These are phyloP conservation scores for Teleogryllus oceanicus DNA, from an alignment of 2,888 invertebrate species.

Conservation along the genomic window DNA sequence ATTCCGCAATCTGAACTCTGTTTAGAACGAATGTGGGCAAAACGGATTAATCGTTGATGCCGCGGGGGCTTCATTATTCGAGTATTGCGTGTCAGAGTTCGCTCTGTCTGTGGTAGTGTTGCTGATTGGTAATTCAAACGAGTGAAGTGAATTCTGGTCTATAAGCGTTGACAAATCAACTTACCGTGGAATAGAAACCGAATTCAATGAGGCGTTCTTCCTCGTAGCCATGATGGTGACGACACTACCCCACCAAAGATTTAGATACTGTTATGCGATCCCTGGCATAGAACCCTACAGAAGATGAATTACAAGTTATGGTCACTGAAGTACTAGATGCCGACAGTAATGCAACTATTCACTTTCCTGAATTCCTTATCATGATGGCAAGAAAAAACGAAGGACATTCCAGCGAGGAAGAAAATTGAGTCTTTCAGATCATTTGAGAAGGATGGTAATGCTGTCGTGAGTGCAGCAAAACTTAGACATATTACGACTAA, in stretches of 20 bases:
- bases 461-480: conserved; percentile 57
- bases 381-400: conserved; percentile 62
- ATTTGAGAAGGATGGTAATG: conserved; percentile 60
- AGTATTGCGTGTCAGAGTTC: conserved; percentile 37
- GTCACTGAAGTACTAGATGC: conserved; percentile 58
- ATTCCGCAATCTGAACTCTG: conserved; percentile 45
- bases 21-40: conserved; percentile 35
- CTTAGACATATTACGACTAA: conserved; percentile 60
- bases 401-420: conserved; percentile 57
- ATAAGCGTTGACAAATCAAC: conserved; percentile 12
- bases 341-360: conserved; percentile 55
- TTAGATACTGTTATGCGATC: conserved; percentile 57
- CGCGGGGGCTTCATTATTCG: conserved; percentile 35
- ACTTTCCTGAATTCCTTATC: conserved; percentile 61
- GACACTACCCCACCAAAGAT: conserved; percentile 58
- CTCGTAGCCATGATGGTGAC: conserved; percentile 60
- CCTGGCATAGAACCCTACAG: conserved; percentile 58
- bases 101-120: conserved; percentile 38
- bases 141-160: conserved; percentile 26
- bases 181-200: conserved; percentile 52
- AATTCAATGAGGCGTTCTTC: conserved; percentile 61
- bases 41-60: conserved; percentile 32
- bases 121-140: conserved; percentile 37
- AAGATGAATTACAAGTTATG: conserved; percentile 60
- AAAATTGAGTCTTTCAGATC: conserved; percentile 57